Conservation (phyloP, 2,113 vertebrate species). For the sheep (Ovis aries) region ARS-UI_Ramb_v3.0 NC_056054.1:114697501-114698000, state of each 20-base stretch:
- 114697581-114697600: background rate
- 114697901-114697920: background rate
- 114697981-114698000: background rate
- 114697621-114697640: background rate
- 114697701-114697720: background rate
- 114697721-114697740: background rate
- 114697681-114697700: background rate
- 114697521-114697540: background rate
- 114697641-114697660: background rate
- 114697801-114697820: background rate
- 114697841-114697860: background rate
- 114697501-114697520: background rate
- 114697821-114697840: background rate
- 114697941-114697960: background rate
- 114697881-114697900: background rate
- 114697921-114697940: background rate
- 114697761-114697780: background rate
- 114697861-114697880: background rate
- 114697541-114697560: background rate
- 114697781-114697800: background rate
- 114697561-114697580: background rate
- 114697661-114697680: background rate
- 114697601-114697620: background rate
- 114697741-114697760: background rate
- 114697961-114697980: background rate